Evolutionary conservation across 2,797 vertebrate species (phyloP).

Genomic region (Rhabdomys pumilio): DNA sequence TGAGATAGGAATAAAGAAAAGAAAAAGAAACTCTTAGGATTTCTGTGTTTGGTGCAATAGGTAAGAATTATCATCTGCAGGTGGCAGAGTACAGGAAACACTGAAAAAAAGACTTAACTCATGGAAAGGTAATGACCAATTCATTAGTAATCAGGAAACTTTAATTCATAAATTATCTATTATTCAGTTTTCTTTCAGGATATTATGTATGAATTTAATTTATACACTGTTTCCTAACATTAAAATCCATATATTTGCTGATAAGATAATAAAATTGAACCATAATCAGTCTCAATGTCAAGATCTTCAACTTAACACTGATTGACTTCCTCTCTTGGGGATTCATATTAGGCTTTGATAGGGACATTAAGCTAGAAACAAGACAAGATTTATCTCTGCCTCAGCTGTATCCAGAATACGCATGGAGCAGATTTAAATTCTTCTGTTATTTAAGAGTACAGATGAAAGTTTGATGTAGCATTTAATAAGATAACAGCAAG

Average conservation of each 20-base stretch:
- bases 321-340: neutral
- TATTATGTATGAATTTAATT: neutral
- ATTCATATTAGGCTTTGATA: neutral
- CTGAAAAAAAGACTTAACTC: conserved; percentile 1
- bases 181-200: neutral
- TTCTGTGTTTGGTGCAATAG: neutral
- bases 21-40: neutral
- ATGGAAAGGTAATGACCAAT: neutral
- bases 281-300: neutral
- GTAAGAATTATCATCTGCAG: neutral
- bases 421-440: neutral
- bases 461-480: neutral
- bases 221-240: neutral
- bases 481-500: conserved; percentile 44
- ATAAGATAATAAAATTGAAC: neutral
- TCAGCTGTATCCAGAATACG: neutral
- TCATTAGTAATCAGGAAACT: neutral
- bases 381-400: neutral
- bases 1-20: neutral
- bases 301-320: neutral
- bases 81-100: neutral
- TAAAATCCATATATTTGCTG: neutral
- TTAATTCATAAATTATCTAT: neutral
- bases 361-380: conserved; percentile 7
- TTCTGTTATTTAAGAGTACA: neutral